Evolutionary conservation across 2,888 invertebrate species (phyloP).

Genomic region (Erynnis tages): DNA sequence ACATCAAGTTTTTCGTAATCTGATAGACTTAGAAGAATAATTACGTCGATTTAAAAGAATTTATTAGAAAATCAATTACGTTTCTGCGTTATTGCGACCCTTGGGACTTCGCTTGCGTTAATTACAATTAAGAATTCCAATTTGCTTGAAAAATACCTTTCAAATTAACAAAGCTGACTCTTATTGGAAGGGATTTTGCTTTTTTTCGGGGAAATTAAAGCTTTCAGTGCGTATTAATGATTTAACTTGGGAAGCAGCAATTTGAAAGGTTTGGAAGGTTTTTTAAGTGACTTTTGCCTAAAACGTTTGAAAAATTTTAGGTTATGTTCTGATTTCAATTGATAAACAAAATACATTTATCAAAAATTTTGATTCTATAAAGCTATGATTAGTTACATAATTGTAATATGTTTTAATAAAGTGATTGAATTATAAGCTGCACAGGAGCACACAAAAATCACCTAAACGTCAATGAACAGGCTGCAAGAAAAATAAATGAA

Average conservation of each 20-base stretch:
- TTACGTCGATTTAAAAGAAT: slow-evolving; percentile 26
- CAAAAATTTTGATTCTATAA: no score
- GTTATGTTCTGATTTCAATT: no score
- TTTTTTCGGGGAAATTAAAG: slow-evolving; percentile 10
- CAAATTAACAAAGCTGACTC: slow-evolving; percentile 27
- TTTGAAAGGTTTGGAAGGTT: background rate
- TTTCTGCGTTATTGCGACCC: slow-evolving; percentile 23
- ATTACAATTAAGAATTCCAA: slow-evolving; percentile 29
- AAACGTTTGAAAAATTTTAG: no score
- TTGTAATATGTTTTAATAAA: no score
- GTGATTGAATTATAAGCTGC: no score
- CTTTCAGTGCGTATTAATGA: slow-evolving; percentile 6
- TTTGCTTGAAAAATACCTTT: slow-evolving; percentile 26
- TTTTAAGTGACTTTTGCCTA: no score
- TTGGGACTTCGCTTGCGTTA: slow-evolving; percentile 24
- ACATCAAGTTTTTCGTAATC: slow-evolving; percentile 19
- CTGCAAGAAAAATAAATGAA: no score
- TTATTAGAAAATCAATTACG: slow-evolving; percentile 27
- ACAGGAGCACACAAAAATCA: no score
- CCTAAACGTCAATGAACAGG: no score
- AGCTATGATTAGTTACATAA: no score
- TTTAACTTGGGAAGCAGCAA: slow-evolving; percentile 1
- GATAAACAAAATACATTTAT: no score
- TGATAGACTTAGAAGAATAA: slow-evolving; percentile 24
- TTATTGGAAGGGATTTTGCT: slow-evolving; percentile 21